Base-by-base conservation (phyloP, 2,113 vertebrate genomes). In the Caretta caretta region DNA sequence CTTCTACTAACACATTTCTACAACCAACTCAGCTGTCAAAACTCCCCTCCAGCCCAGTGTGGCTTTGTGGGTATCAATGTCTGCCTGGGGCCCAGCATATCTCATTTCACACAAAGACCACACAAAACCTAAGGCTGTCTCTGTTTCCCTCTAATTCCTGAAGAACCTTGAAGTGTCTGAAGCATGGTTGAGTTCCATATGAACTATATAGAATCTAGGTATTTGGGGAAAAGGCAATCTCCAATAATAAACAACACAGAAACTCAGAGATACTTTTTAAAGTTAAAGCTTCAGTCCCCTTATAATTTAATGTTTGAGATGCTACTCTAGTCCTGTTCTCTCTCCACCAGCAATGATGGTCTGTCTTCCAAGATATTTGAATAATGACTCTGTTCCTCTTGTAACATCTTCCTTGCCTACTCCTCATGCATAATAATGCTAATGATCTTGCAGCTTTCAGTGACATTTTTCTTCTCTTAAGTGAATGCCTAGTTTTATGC, bases 231-330 rank as follows among this genome's bases (percentile, higher is more conserved):
- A 97, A 96, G 82, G 80, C 94, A 97, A 96, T 97, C 91, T 97
- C 84, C 92, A 96, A 96, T 96, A 92, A 96, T 96, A 97, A 97
- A 97, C 96, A 97, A 97, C 97, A 93, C 90, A 97, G 90, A 87
- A 94, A 96, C 80, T 96, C 91, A 88, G 94, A 87, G 51, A 90
- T 69, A 90, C 86, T 83, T 93, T 94, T 95, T 91, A 96, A 92
- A 96, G 79, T 90, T 91, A 96, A 92, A 96, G 79, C 90, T 90
- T 96, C 92, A 89, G 65, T 88, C 62, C 35, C 82, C 85, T 95
- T 92, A 90, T 90, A 95, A 95, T 95, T 95, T 96, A 96, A 90
- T 89, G 69, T 96, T 96, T 95, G 88, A 96, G 95, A 96, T 96
- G 85, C 94, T 96, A 27, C 5, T 31, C 91, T 92, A 42, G 83